These are phyloP conservation scores for Procambarus clarkii DNA, from an alignment of 1,140 invertebrate species.

Conservation along the genomic window DNA sequence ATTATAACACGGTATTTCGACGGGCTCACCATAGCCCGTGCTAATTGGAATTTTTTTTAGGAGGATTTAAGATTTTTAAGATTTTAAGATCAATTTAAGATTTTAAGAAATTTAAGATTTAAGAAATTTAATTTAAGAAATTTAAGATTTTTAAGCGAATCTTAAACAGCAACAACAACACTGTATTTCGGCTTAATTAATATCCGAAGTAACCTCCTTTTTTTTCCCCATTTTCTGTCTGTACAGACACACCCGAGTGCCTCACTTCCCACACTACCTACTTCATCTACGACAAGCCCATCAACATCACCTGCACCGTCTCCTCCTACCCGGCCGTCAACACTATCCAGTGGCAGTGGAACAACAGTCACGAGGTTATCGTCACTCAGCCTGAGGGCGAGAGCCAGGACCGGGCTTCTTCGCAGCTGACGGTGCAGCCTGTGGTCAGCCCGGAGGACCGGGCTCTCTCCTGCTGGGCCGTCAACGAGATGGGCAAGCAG, in stretches of 20 bases:
- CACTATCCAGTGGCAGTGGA: conserved; percentile 59
- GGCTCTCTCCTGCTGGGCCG: conserved; percentile 53
- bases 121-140: too few relatives aligned
- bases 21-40: too few relatives aligned
- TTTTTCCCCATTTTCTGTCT: not conserved
- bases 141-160: too few relatives aligned
- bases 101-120: too few relatives aligned
- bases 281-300: conserved; percentile 65
- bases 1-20: too few relatives aligned
- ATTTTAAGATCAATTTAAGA: too few relatives aligned
- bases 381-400: not conserved
- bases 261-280: conserved; percentile 48
- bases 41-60: too few relatives aligned
- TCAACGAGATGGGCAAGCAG: conserved; percentile 61
- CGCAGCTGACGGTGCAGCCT: conserved; percentile 34
- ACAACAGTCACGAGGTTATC: conserved; percentile 57
- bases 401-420: not conserved
- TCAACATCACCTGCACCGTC: conserved; percentile 61
- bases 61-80: too few relatives aligned
- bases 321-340: conserved; percentile 58
- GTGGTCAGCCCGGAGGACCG: conserved; percentile 39
- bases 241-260: conserved; percentile 42
- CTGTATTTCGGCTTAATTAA: too few relatives aligned
- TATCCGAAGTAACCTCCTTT: too few relatives aligned
- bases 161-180: too few relatives aligned